Evolutionary conservation across 2,113 vertebrate genomes (phyloP), one percentile per base, ranked within the genome.

Genomic region (Talpa occidentalis): DNA sequence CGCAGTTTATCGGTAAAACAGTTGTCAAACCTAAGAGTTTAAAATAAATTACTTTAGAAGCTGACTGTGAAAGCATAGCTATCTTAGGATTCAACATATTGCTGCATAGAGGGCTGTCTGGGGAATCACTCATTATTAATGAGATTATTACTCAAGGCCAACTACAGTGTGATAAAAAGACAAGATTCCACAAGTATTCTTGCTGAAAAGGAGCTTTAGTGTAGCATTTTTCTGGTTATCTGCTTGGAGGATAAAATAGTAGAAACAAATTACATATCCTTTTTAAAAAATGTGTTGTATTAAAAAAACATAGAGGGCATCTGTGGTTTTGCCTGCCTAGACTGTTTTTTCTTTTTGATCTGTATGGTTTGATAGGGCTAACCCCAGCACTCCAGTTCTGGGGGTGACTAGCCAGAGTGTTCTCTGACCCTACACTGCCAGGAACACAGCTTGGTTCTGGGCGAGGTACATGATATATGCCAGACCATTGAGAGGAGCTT

Each of bases 1-100:
- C 30, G 26, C 62, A 90, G 64, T 52, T 26, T 56, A 74, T 69
- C 35, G 35, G 35, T n/a, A 47, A 44, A 93, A 90, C 4, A 52
- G 42, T 82, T 91, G 9, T 77, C 84, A 80, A 30, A 30, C 26
- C 40, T 42, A 83, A 62, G 22, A 72, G 35, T 52, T 89, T 64
- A 69, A 66, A 81, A 78, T 28, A 91, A 76, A 82, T 47, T 70
- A 54, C 24, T 94, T 74, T 52, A 78, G 78, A 90, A 88, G 82
- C 7, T 26, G 26, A 83, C 0, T 56, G 32, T 49, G 28, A 85
- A 74, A 52, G 47, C 72, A 69, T 1, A 90, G 67, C 79, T 80
- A 54, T 42, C 22, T 67, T 19, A 72, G 47, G 30, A 47, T 76
- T 72, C 59, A 24, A 74, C 60, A 93, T 32, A 62, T 7, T n/a